These are phyloP conservation scores for Alca torda DNA, from an alignment of 2,797 vertebrate genomes.

Conservation along the genomic window DNA sequence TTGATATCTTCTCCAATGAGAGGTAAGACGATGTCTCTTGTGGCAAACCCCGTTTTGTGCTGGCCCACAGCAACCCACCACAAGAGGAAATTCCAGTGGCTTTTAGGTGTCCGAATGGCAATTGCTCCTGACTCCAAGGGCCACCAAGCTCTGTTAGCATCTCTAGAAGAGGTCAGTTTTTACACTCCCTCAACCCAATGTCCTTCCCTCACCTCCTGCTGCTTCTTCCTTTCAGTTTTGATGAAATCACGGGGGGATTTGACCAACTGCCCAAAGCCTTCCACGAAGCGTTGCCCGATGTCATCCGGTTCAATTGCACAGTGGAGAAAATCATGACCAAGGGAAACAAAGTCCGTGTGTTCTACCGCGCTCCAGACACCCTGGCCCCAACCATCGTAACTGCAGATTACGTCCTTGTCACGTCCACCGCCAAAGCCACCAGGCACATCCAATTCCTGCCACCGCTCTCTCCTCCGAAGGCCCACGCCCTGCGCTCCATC, in stretches of 20 bases:
- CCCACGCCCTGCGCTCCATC: conserved; percentile 29
- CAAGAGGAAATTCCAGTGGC: fast-evolving
- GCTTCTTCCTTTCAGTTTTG: conserved; percentile 74
- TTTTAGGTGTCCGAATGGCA: neutral
- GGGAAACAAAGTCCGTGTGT: neutral
- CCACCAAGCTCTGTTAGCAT: fast-evolving
- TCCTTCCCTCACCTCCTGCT: neutral
- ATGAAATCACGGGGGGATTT: conserved; percentile 82
- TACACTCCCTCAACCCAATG: fast-evolving
- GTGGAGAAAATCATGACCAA: conserved; percentile 73
- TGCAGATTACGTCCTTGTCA: conserved; percentile 37
- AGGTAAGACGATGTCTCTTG: neutral
- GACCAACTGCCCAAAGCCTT: conserved; percentile 80
- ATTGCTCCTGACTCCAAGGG: fast-evolving
- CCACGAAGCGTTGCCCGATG: conserved; percentile 63
- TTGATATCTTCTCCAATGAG: fast-evolving
- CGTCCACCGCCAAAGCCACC: conserved; percentile 50
- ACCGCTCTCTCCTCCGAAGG: neutral
- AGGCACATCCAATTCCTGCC: conserved; percentile 60
- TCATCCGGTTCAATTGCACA: conserved; percentile 74
- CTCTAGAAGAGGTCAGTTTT: neutral
- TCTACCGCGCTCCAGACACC: neutral
- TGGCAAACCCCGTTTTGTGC: neutral
- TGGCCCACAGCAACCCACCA: fast-evolving
- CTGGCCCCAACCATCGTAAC: fast-evolving